These are phyloP conservation scores for Leptura quadrifasciata DNA, from an alignment of 2,888 invertebrate genomes.

Conservation along the genomic window DNA sequence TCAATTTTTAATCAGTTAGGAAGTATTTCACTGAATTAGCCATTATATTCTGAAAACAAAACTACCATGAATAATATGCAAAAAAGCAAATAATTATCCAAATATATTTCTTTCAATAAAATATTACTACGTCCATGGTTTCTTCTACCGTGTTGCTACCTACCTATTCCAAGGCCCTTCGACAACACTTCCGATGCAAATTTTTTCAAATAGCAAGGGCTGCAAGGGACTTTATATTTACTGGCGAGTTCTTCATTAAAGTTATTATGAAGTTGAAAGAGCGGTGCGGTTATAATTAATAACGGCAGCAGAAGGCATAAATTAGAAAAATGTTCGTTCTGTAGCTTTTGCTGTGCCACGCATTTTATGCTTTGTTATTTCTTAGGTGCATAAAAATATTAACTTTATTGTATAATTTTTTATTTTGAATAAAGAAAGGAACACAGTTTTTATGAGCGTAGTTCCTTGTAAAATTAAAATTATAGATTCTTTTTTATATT, in stretches of 20 bases:
- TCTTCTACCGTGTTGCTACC: slow-evolving; percentile 51
- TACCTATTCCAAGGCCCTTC: slow-evolving; percentile 53
- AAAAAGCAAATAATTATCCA: too few species aligned
- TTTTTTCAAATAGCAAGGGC: slow-evolving; percentile 58
- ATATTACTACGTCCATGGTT: slow-evolving; percentile 38
- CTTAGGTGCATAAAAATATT: too few species aligned
- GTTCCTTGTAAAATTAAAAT: too few species aligned
- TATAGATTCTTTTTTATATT: too few species aligned
- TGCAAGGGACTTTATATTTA: slow-evolving; percentile 53
- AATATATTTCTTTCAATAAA: background rate
- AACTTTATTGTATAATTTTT: too few species aligned
- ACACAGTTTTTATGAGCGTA: too few species aligned
- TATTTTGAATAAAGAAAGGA: too few species aligned
- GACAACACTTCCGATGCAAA: slow-evolving; percentile 60
- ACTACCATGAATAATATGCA: too few species aligned
- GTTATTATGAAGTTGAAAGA: slow-evolving; percentile 61
- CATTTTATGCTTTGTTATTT: too few species aligned
- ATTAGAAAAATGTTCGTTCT: slow-evolving; percentile 45
- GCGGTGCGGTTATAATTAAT: slow-evolving; percentile 61
- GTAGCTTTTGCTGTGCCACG: background rate
- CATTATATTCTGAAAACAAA: too few species aligned
- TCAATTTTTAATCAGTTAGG: too few species aligned
- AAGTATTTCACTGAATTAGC: too few species aligned
- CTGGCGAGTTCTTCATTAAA: slow-evolving; percentile 64
- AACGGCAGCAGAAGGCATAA: slow-evolving; percentile 45